phyloP scores from a whole-genome alignment of 2,113 vertebrate genomes.

The Equus przewalskii region DNA sequence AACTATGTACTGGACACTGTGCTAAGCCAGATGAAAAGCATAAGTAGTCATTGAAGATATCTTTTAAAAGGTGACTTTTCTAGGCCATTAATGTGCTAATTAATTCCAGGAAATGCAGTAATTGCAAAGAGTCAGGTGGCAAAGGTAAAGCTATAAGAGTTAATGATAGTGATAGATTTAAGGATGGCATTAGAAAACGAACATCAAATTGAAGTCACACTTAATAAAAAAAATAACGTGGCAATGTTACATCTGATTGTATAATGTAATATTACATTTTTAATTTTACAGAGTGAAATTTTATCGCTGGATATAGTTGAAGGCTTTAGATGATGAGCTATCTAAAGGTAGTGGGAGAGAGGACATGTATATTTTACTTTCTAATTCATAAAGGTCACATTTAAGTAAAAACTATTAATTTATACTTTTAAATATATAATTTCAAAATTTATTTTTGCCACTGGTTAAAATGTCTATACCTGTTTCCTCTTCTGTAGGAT shows the following conservation, averaged over 20 bases:
- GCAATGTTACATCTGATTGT: background rate
- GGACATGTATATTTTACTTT: background rate
- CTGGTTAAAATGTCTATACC: background rate
- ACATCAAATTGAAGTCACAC: background rate
- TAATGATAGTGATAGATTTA: background rate
- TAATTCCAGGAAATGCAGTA: constrained; percentile 36
- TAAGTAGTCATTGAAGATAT: background rate
- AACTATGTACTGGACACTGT: background rate
- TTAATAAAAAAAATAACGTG: background rate
- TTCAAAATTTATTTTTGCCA: background rate
- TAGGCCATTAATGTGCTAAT: constrained; percentile 59
- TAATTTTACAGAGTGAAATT: background rate
- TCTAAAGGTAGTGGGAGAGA: background rate
- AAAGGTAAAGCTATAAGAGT: constrained; percentile 60
- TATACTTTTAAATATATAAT: background rate
- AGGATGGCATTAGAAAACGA: background rate
- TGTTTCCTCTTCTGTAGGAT: background rate
- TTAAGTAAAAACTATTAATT: background rate
- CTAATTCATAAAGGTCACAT: background rate
- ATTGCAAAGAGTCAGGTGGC: background rate
- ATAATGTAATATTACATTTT: background rate
- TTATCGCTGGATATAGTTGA: background rate
- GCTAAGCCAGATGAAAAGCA: background rate
- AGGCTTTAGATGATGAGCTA: background rate
- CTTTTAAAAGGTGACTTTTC: constrained; percentile 62